Base-by-base conservation (phyloP, 2,888 invertebrate species). In the Dryococelus australis region DNA sequence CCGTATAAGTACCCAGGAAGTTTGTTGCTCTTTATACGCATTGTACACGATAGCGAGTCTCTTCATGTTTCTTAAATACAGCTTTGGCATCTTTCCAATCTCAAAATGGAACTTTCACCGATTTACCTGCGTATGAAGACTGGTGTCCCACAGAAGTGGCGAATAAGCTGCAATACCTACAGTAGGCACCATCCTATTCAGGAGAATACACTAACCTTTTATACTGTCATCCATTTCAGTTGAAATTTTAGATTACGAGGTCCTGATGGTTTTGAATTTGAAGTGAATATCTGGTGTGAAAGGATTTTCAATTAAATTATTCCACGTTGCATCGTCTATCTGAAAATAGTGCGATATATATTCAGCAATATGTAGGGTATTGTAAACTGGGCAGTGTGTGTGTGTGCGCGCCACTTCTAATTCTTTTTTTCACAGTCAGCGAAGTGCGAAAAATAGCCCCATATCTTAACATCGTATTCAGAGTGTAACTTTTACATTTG, bases 221-320 rank as follows among this genome's bases (percentile, higher is more conserved):
- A n/a, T n/a, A n/a, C 65, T 65, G 65, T 65, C 65, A 16, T 65
- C 65, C 65, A 65, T 20, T 65, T 16, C 24, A 65, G 65, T 20
- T 65, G 6, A 20, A 65, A 65, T 65, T 65, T 65, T 24, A 10
- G n/a, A 65, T 65, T 10, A 20, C 65, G 20, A n/a, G 10, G 10
- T 65, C 65, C 65, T 65, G 65, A 65, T 16, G 65, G 24, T n/a
- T 65, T 65, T 65, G 65, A 65, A 65, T 65, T 65, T 65, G 65
- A 10, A 65, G 65, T 65, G 10, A 8, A 65, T n/a, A 24, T 65
- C 65, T 24, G 65, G 65, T 65, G 65, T 65, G 12, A 8, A 65
- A 1, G 24, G 24, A 20, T n/a, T 65, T 65, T 65, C 65, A 16
- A 65, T 8, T 65, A 5, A 20, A 65, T 65, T n/a, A 8, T 65